phyloP scores from a whole-genome alignment of 2,113 vertebrate species.

The Nestor notabilis region DNA sequence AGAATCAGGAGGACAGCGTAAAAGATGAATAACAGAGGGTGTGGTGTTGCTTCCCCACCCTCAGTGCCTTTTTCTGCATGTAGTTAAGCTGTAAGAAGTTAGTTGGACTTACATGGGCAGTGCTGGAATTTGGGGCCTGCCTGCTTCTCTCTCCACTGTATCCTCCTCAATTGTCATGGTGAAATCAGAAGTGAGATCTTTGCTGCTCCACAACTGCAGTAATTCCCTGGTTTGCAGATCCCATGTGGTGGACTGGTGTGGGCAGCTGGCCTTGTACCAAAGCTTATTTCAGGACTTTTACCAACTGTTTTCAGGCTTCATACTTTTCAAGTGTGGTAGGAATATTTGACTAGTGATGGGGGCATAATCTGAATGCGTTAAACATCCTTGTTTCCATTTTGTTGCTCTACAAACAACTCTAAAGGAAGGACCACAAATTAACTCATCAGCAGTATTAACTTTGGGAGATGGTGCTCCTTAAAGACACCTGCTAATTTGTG shows the following conservation, averaged over 20 bases:
- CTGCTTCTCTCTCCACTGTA: fast-evolving
- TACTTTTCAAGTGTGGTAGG: not conserved
- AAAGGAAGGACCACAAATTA: not conserved
- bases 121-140: fast-evolving
- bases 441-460: not conserved
- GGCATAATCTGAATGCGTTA: not conserved
- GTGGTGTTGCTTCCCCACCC: not conserved
- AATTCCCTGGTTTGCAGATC: not conserved
- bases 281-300: not conserved
- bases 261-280: not conserved
- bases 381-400: not conserved
- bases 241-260: fast-evolving
- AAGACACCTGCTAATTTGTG: conserved; percentile 4
- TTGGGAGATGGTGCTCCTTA: not conserved
- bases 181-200: not conserved
- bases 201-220: not conserved
- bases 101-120: not conserved
- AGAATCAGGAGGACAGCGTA: fast-evolving
- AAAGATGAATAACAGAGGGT: not conserved
- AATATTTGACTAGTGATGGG: fast-evolving
- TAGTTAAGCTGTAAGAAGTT: not conserved
- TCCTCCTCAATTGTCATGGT: fast-evolving
- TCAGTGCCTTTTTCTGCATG: not conserved
- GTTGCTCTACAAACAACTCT: not conserved
- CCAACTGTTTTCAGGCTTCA: not conserved